Base-by-base conservation (phyloP, 30 jellyfish, hydroid and myxozoan genomes). In the Hydractinia symbiolongicarpus region DNA sequence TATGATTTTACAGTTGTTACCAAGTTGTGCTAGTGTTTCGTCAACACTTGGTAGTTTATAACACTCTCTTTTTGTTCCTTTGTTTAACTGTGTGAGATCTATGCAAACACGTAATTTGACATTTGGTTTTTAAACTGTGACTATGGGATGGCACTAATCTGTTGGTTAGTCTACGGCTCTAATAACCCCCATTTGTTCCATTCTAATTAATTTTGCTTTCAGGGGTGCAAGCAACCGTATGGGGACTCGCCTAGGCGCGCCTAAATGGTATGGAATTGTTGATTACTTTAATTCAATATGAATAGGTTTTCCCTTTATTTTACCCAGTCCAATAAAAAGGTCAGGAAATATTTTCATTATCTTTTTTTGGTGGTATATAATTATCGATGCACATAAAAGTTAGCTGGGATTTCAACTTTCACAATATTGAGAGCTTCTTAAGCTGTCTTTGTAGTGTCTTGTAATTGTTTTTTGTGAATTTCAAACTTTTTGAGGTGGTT, bases 121-220 rank as follows among this genome's bases (percentile, higher is more conserved):
- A 54, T 68, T 14, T 64, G 88, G 82, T 57, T 83, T 83, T 30
- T 53, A 0, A 19, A 74, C 80, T n/a, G 75, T 53, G 4, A 84
- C 93, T 9, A 84, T 84, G 50, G 90, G 90, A 53, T 77, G 86
- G 75, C 93, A 84, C 89, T 90, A 77, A 69, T 77, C 89, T 17
- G 88, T 72, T 9, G 88, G 90, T 73, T 73, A 5, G 30, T 71
- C 89, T 72, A 82, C 80, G 44, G 49, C 73, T 51, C 15, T 78
- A 55, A 77, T 84, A n/a, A 84, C 93, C 10, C 83, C 93, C 86
- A 84, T 54, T 14, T 77, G 50, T 40, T 30, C 75, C 84, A 84
- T 84, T n/a, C 89, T 54, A 6, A 14, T 9, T 40, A 77, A 13
- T 13, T 49, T 1, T 21, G 53, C 30, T 71, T 84, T 82, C 21